Evolutionary conservation across 2,113 vertebrate genomes (phyloP).

Genomic region (Aldabrachelys gigantea): DNA sequence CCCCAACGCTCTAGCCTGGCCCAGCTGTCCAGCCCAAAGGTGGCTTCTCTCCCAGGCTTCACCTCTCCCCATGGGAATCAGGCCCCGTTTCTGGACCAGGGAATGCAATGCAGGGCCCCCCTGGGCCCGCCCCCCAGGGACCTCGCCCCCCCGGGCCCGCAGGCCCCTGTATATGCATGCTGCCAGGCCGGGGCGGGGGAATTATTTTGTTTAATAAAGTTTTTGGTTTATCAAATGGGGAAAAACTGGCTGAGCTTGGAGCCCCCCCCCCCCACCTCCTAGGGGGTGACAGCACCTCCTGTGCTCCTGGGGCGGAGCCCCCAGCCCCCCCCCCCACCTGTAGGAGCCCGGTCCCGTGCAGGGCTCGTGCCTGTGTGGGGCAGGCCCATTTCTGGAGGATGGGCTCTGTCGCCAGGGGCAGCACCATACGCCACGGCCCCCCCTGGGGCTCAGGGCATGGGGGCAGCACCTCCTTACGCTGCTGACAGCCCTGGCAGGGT

Average conservation of each 20-base stretch:
- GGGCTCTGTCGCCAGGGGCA: too few species aligned
- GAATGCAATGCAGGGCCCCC: neutral
- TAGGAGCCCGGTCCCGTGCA: too few species aligned
- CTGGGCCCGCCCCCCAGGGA: neutral
- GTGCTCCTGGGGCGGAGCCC: neutral
- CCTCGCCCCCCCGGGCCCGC: neutral
- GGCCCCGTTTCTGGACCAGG: neutral
- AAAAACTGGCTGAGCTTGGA: neutral
- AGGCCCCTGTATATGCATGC: constrained; percentile 10
- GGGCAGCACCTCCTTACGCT: too few species aligned
- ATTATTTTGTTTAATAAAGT: constrained; percentile 24
- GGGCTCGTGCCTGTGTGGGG: too few species aligned
- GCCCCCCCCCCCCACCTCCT: too few species aligned
- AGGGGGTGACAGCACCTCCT: neutral
- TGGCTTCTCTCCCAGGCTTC: neutral
- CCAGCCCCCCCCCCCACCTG: neutral
- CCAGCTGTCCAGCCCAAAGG: neutral
- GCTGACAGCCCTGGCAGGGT: too few species aligned
- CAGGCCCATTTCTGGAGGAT: neutral
- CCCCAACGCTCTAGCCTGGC: neutral
- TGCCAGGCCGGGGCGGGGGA: neutral
- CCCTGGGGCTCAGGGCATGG: too few species aligned
- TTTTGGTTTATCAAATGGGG: constrained; percentile 6
- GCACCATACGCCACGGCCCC: too few species aligned
- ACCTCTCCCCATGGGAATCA: neutral